These are phyloP conservation scores for Sus scrofa DNA, from an alignment of 2,113 vertebrate genomes.

Conservation along the genomic window DNA sequence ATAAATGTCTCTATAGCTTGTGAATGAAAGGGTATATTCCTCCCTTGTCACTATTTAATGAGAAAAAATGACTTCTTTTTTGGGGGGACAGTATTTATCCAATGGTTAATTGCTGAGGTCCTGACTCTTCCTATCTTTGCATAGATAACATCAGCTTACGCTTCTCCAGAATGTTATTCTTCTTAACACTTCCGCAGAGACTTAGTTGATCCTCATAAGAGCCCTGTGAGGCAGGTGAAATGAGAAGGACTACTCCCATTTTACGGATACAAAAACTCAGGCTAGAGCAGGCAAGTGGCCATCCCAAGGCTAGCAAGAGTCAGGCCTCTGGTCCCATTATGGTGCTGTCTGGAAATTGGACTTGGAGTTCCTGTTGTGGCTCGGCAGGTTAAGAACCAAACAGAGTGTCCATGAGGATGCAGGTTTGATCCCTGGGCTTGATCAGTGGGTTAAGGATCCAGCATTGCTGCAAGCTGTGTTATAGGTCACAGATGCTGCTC, in stretches of 20 bases:
- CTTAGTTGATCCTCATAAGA: neutral
- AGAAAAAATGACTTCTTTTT: neutral
- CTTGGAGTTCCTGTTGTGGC: too few relatives aligned
- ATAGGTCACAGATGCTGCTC: too few relatives aligned
- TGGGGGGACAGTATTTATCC: neutral
- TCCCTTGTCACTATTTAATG: neutral
- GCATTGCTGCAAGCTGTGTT: too few relatives aligned
- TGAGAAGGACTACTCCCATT: neutral
- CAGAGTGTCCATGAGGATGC: too few relatives aligned
- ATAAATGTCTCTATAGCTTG: neutral
- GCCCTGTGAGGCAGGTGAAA: neutral
- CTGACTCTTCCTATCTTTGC: neutral
- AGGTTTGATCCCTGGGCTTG: too few relatives aligned
- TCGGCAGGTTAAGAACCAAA: too few relatives aligned
- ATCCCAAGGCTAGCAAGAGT: neutral
- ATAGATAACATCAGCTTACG: neutral
- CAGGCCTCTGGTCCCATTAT: fast-evolving
- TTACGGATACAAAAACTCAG: neutral
- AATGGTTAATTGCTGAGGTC: neutral
- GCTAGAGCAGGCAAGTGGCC: neutral
- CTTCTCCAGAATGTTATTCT: neutral
- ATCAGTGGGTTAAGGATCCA: too few relatives aligned
- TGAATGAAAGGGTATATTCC: neutral
- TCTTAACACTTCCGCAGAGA: neutral
- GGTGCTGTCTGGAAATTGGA: neutral